Evolutionary conservation across 2,888 invertebrate genomes (phyloP), one percentile per base, ranked within the genome.

Genomic region (Neria commutata): DNA sequence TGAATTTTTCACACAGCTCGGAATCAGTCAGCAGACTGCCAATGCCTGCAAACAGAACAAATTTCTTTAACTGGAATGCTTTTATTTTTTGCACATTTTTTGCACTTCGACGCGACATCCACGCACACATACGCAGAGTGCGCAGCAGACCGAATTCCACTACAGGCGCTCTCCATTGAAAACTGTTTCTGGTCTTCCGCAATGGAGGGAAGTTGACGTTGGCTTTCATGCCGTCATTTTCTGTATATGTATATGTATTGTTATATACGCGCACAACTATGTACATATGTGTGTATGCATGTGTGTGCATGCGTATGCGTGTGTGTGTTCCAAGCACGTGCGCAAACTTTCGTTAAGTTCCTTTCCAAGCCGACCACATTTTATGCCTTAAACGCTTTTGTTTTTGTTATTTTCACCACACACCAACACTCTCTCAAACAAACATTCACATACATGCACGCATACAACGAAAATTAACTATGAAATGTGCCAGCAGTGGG

Each of bases 291-390:
- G 37, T 56, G 26, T 23, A 46, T 40, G 34, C 58, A 56, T 37
- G 24, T 37, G 33, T 49, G 54, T 53, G 45, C 34, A 46, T 42
- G 23, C 51, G 26, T 52, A 52, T 54, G 42, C 4, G 19, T 60
- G 19, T 45, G 48, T 60, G 34, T 45, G 40, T 33, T 24, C 40
- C 51, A 53, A 63, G 60, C 61, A 66, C 58, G 64, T 64, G 62
- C 62, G 55, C 59, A 58, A 51, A 48, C 37, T 55, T 66, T 64
- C 59, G 60, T 61, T 54, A 51, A 58, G 56, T 61, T 53, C 51
- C n/a, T 23, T 51, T 51, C 54, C 58, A 51, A 45, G 54, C 49
- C 54, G 54, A 47, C 49, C 33, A 23, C 33, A 54, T 54, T 50
- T 42, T 45, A 23, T 11, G 29, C 6, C 4, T 42, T 17, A 47